Evolutionary conservation across 2,113 vertebrate species (phyloP).

Genomic region (Halichoeres trimaculatus): DNA sequence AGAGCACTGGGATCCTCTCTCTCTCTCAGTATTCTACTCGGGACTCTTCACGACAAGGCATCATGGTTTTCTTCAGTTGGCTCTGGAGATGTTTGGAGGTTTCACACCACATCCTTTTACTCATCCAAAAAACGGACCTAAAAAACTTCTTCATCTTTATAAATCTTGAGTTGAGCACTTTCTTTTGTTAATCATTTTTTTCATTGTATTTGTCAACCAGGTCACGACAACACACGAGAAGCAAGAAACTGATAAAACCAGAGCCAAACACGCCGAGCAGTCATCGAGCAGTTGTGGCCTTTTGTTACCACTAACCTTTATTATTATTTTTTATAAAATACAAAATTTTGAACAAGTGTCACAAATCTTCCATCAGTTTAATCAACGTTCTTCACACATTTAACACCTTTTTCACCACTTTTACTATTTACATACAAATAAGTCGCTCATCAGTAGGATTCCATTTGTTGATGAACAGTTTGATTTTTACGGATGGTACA

Average conservation of each 20-base stretch:
- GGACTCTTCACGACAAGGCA: too few species aligned
- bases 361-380: conserved; percentile 38
- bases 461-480: too few species aligned
- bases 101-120: too few species aligned
- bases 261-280: not conserved
- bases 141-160: too few species aligned
- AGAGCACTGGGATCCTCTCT: too few species aligned
- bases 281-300: not conserved
- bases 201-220: too few species aligned
- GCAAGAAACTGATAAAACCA: not conserved
- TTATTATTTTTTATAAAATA: conserved; percentile 86
- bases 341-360: conserved; percentile 77
- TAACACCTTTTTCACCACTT: conserved; percentile 28
- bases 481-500: not conserved
- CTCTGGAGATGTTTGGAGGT: too few species aligned
- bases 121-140: too few species aligned
- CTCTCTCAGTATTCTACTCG: too few species aligned
- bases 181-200: too few species aligned
- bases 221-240: not conserved
- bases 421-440: conserved; percentile 44
- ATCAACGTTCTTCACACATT: conserved; percentile 41
- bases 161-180: too few species aligned
- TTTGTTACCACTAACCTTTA: conserved; percentile 56
- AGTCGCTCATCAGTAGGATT: conserved; percentile 2
- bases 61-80: too few species aligned